phyloP scores from a whole-genome alignment of 1,140 invertebrate genomes.

The Chymomyza costata region DNA sequence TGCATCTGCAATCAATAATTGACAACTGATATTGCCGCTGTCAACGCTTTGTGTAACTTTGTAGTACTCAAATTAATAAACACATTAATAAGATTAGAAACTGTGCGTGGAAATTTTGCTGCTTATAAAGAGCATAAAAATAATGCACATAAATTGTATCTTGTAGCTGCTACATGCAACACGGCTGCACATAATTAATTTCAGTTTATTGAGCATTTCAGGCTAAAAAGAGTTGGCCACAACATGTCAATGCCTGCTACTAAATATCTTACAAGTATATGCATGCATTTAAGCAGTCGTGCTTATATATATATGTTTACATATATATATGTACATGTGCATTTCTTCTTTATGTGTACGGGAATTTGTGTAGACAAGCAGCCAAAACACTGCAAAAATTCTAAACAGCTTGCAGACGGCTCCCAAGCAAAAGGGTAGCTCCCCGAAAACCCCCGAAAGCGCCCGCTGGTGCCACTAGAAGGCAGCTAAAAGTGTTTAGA shows the following conservation, averaged over 20 bases:
- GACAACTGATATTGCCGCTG: constrained; percentile 52
- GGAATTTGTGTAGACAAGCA: no score
- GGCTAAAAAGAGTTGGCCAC: constrained; percentile 8
- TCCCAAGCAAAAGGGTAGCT: constrained; percentile 36
- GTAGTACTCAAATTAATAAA: constrained; percentile 66
- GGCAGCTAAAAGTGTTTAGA: constrained; percentile 70
- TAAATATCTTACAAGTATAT: constrained; percentile 8
- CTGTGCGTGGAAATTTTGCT: constrained; percentile 18
- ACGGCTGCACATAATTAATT: constrained; percentile 58
- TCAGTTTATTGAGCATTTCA: constrained; percentile 36
- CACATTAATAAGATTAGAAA: constrained; percentile 66
- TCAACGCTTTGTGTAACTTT: constrained; percentile 58
- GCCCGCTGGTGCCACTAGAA: constrained; percentile 51
- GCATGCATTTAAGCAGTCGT: constrained; percentile 3
- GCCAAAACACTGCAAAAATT: constrained; percentile 12
- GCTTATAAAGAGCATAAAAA: constrained; percentile 42
- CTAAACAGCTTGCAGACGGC: constrained; percentile 21
- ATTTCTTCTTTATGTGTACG: no score
- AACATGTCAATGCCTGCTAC: no score
- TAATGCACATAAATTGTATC: constrained; percentile 41
- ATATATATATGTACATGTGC: not conserved
- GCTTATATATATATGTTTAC: not conserved
- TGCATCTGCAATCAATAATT: no score
- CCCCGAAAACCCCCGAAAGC: no score
- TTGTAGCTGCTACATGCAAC: constrained; percentile 14